Evolutionary conservation across 2,888 invertebrate genomes (phyloP), one percentile per base, ranked within the genome.

Genomic region (Stratiomys singularior): DNA sequence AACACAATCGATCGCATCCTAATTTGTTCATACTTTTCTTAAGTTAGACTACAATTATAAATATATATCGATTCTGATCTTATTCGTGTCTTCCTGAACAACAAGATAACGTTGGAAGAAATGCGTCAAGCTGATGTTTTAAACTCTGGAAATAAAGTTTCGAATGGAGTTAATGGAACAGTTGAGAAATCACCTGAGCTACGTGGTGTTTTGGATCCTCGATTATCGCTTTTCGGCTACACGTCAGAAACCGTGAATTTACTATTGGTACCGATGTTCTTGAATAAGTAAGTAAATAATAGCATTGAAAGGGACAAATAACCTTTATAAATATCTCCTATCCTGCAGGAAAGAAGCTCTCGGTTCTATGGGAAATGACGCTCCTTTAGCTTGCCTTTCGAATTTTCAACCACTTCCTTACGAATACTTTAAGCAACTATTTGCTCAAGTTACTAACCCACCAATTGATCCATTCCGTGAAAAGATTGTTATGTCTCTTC

Each of bases 301-400:
- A 27, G 11, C 15, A 2, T n/a, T n/a, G n/a, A n/a, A n/a, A n/a
- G n/a, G n/a, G n/a, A n/a, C n/a, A n/a, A n/a, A 25, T 15, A 15
- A 4, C 15, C 44, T 13, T 13, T 28, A 56, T 72, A 23, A 76
- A 23, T 60, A 44, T n/a, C n/a, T n/a, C n/a, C n/a, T n/a, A n/a
- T n/a, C n/a, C n/a, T n/a, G 25, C 46, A 98, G 97, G 87, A 99
- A 99, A 89, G 99, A 99, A 89, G 96, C 98, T 0, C 89, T 99
- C 25, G 99, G 99, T 76, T 99, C 98, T 30, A 99, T 99, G 99
- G 99, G 99, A 78, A 99, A 99, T 87, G 99, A 99, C 88, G 96
- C 96, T 0, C 99, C 99, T 0, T 88, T 99, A 81, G 99, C 99
- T 9, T 99, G 99, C 84, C 91, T 99, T 28, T 99, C 99, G 0